phyloP scores from a whole-genome alignment of 2,113 vertebrate genomes.

The Ictalurus punctatus region DNA sequence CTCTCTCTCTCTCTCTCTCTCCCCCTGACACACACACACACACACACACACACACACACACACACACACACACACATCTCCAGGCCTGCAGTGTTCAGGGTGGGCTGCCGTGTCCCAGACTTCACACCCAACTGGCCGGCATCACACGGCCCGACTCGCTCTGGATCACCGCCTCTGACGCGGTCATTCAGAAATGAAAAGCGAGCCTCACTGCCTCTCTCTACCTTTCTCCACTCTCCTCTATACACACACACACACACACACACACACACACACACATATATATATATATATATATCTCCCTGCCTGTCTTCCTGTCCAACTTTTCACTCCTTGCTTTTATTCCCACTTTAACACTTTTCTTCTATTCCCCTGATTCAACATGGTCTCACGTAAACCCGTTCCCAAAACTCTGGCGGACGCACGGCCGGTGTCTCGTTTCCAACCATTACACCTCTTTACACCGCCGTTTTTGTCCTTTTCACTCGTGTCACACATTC shows the following conservation, averaged over 20 bases:
- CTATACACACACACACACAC: too few relatives aligned
- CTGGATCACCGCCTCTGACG: slow-evolving; percentile 70
- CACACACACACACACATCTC: neutral
- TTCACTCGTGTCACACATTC: too few relatives aligned
- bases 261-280: too few relatives aligned
- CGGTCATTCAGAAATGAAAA: slow-evolving; percentile 64
- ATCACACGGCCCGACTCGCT: slow-evolving; percentile 70
- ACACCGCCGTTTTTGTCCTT: too few relatives aligned
- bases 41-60: neutral
- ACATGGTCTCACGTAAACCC: neutral
- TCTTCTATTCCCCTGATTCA: neutral
- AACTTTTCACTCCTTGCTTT: neutral
- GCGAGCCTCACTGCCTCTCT: slow-evolving; percentile 39
- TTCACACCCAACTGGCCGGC: slow-evolving; percentile 70
- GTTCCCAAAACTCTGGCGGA: neutral
- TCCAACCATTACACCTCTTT: too few relatives aligned
- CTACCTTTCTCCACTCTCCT: neutral
- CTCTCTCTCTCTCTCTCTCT: neutral
- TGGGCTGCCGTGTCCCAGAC: slow-evolving; percentile 57
- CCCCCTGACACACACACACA: too few relatives aligned
- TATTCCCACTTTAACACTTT: neutral
- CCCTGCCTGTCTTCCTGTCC: neutral
- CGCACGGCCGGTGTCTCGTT: neutral
- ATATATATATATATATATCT: too few relatives aligned
- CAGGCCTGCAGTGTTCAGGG: slow-evolving; percentile 37